Percentiles rank a stretch among this genome's conserved stretches.
These are phyloP conservation scores for Diaphora mendica DNA, from an alignment of 2,888 invertebrate genomes.

Conservation along the genomic window DNA sequence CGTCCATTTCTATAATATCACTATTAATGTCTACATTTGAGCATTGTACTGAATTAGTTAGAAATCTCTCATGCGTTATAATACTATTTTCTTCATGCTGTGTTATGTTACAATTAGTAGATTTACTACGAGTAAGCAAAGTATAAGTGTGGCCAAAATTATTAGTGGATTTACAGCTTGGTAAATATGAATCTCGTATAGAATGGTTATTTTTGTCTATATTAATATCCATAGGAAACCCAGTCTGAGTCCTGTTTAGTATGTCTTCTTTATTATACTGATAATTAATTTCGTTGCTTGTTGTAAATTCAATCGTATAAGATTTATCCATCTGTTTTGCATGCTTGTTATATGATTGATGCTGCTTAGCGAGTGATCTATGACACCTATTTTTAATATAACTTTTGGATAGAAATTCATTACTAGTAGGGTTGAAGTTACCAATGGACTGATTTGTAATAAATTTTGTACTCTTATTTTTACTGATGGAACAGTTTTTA, in stretches of 20 bases:
- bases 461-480: conserved; percentile 41
- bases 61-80: neutral
- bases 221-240: neutral
- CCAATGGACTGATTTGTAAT: conserved; percentile 61
- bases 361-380: neutral
- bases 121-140: conserved; percentile 9
- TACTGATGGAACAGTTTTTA: neutral
- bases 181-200: neutral
- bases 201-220: neutral
- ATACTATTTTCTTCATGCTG: conserved; percentile 4
- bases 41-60: conserved; percentile 13
- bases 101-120: neutral
- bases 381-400: conserved; percentile 20
- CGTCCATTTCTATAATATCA: conserved; percentile 13
- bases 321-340: conserved; percentile 41
- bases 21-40: conserved; percentile 32
- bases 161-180: neutral
- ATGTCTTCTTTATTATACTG: neutral
- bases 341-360: conserved; percentile 12
- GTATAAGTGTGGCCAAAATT: conserved; percentile 34
- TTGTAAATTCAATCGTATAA: conserved; percentile 57
- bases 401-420: conserved; percentile 20
- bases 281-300: conserved; percentile 27
- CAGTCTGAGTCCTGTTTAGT: neutral
- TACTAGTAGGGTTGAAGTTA: conserved; percentile 51